Evolutionary conservation across 2,113 vertebrate species (phyloP).

Genomic region (Podarcis raffonei): DNA sequence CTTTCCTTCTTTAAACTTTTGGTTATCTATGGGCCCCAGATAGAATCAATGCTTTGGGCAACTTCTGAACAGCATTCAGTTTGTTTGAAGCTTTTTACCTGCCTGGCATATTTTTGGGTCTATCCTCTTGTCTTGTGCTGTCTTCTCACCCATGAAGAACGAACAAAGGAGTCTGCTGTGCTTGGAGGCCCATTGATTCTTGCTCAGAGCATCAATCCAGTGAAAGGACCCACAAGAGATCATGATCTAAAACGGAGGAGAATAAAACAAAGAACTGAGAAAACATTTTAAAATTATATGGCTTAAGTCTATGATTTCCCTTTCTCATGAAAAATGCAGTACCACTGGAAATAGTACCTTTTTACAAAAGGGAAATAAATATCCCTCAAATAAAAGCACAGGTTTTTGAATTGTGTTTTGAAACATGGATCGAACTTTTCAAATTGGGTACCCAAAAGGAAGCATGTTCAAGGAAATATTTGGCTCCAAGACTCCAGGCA

Average conservation of each 20-base stretch:
- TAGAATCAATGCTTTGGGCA: not conserved
- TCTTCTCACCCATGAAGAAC: not conserved
- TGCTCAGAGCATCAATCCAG: not conserved
- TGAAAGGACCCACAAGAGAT: not conserved
- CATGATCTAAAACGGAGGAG: not conserved
- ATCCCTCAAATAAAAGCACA: not conserved
- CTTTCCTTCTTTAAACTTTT: not conserved
- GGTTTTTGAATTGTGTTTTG: not conserved
- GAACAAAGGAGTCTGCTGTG: not conserved
- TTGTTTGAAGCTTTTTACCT: not conserved
- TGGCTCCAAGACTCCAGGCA: not conserved
- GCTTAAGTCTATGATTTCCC: not conserved
- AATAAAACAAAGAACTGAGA: not conserved
- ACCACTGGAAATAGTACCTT: not conserved
- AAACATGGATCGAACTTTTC: not conserved
- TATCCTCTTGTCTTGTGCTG: not conserved
- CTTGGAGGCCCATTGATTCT: not conserved
- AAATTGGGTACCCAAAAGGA: not conserved
- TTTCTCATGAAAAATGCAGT: not conserved
- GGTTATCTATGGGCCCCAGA: not conserved
- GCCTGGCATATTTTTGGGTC: not conserved
- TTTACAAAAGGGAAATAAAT: not conserved
- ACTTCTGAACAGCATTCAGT: not conserved
- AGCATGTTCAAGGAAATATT: not conserved
- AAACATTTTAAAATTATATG: not conserved